Conservation (phyloP, 2,113 vertebrate genomes). For the Hyperoodon ampullatus region DNA sequence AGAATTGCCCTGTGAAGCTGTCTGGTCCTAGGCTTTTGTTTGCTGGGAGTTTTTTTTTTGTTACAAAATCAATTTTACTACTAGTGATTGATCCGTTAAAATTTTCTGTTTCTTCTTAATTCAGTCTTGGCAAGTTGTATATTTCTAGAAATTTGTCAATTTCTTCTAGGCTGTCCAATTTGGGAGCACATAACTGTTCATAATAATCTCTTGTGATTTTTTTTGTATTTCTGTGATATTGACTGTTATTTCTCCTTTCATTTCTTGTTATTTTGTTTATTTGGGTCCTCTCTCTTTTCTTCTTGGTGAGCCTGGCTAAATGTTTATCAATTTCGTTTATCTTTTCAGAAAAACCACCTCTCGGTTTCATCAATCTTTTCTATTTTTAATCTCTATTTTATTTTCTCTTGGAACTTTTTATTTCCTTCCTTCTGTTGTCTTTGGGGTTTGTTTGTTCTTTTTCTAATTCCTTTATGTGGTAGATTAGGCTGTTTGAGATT, state of each 20-base stretch:
- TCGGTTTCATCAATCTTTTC: background rate
- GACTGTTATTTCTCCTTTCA: background rate
- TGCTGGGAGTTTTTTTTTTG: too few species aligned
- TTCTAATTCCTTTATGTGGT: background rate
- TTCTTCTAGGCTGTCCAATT: too few species aligned
- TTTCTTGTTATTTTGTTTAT: background rate
- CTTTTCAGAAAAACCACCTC: background rate
- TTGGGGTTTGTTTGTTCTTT: background rate
- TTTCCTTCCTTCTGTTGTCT: background rate
- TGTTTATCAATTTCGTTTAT: background rate
- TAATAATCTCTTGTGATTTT: too few species aligned
- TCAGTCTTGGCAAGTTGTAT: too few species aligned
- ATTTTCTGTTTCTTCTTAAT: too few species aligned
- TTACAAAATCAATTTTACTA: too few species aligned
- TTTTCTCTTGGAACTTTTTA: background rate
- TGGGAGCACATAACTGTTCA: too few species aligned
- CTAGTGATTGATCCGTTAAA: too few species aligned
- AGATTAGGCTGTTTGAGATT: background rate
- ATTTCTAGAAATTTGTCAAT: too few species aligned
- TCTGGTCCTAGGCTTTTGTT: too few species aligned
- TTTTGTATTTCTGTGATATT: background rate
- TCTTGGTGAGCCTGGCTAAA: background rate
- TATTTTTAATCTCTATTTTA: background rate
- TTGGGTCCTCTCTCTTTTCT: background rate
- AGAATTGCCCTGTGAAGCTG: too few species aligned